Evolutionary conservation across 1,140 invertebrate genomes (phyloP).

Genomic region (Drosophila pruinosa): DNA sequence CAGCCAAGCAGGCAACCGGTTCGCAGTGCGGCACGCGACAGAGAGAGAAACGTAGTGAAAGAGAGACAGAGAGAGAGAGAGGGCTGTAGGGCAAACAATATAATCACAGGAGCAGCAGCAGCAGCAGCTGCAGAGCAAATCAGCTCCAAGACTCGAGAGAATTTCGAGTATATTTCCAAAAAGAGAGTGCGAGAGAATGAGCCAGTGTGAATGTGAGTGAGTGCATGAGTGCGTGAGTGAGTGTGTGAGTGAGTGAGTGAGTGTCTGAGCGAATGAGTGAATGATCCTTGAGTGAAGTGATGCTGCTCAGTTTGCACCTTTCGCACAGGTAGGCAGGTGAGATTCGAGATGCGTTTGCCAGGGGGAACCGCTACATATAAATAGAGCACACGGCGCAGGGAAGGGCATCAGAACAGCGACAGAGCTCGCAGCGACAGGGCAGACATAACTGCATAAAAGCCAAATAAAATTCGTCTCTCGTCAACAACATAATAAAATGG

Average conservation of each 20-base stretch:
- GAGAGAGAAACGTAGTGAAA: not conserved
- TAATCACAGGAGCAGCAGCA: slow-evolving; percentile 37
- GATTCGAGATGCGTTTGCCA: slow-evolving; percentile 1
- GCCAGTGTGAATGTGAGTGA: not conserved
- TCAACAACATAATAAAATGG: slow-evolving; percentile 36
- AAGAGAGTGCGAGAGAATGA: not conserved
- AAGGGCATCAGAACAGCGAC: slow-evolving; percentile 79
- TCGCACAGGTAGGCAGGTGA: slow-evolving; percentile 38
- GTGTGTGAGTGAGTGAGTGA: not conserved
- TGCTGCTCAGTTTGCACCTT: slow-evolving; percentile 41
- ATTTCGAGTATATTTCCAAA: no score
- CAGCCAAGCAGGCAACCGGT: slow-evolving; percentile 52
- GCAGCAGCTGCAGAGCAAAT: not conserved
- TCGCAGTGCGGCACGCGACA: slow-evolving; percentile 73
- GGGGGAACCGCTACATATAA: slow-evolving; percentile 60
- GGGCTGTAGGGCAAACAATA: slow-evolving; percentile 15
- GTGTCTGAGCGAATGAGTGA: not conserved
- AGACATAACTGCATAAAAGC: slow-evolving; percentile 17
- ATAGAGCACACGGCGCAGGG: slow-evolving; percentile 67
- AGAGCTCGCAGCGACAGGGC: slow-evolving; percentile 56
- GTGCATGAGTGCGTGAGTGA: not conserved
- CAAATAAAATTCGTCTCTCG: no score
- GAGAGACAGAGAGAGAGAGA: not conserved
- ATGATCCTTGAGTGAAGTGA: slow-evolving; percentile 41
- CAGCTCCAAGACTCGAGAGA: not conserved